Conservation (phyloP, 2,888 invertebrate species). For the Drosophila meridionalis region DNA sequence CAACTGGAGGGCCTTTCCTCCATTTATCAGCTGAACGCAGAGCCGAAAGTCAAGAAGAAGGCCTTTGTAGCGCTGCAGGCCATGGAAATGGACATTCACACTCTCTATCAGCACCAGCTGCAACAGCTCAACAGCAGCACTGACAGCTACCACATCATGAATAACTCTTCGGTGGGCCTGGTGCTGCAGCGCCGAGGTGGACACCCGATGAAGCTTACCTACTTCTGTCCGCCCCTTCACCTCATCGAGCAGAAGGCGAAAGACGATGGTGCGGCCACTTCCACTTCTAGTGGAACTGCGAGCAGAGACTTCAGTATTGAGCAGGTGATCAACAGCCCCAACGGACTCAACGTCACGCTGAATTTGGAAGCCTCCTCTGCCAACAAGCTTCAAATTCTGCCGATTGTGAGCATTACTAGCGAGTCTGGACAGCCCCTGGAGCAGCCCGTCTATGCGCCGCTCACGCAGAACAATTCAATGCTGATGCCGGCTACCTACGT, state of each 20-base stretch:
- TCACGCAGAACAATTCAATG: constrained; percentile 94
- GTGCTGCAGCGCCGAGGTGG: constrained; percentile 93
- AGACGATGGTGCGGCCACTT: constrained; percentile 49
- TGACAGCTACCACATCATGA: constrained; percentile 89
- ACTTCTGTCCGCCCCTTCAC: constrained; percentile 87
- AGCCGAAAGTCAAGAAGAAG: constrained; percentile 95
- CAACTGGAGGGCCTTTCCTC: constrained; percentile 96
- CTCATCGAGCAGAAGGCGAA: constrained; percentile 49
- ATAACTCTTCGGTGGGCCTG: constrained; percentile 95
- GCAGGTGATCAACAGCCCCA: constrained; percentile 68
- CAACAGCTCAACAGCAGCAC: constrained; percentile 90
- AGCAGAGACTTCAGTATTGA: constrained; percentile 88
- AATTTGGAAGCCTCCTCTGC: constrained; percentile 95
- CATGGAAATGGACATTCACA: constrained; percentile 94
- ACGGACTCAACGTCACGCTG: constrained; percentile 91
- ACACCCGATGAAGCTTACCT: constrained; percentile 97
- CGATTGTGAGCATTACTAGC: constrained; percentile 78
- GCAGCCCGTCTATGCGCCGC: constrained; percentile 91
- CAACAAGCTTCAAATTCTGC: constrained; percentile 86
- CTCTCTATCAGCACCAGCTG: constrained; percentile 91
- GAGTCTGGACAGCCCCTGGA: constrained; percentile 71
- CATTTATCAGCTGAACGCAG: constrained; percentile 97
- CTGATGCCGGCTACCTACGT: constrained; percentile 96
- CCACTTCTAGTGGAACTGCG: constrained; percentile 71
- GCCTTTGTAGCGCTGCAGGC: constrained; percentile 96